Evolutionary conservation across 2,797 vertebrate genomes (phyloP).

Genomic region (Sardinella longiceps): DNA sequence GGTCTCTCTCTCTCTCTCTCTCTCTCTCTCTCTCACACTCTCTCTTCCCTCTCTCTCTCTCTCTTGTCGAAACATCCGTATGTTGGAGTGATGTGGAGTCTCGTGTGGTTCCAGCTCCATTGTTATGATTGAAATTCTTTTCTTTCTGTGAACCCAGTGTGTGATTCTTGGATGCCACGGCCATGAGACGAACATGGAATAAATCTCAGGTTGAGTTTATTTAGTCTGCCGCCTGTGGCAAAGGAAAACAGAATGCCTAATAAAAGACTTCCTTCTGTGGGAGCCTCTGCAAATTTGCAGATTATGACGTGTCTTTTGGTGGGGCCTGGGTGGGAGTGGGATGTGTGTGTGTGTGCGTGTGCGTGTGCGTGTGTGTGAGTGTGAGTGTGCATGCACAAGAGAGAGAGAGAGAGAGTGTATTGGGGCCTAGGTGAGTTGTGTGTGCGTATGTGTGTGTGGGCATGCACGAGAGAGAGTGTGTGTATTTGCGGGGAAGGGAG

Average conservation of each 20-base stretch:
- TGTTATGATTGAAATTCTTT: slow-evolving; percentile 89
- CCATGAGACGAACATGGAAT: slow-evolving; percentile 66
- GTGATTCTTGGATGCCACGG: slow-evolving; percentile 82
- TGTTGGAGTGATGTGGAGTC: slow-evolving; percentile 39
- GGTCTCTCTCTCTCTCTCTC: slow-evolving; percentile 61
- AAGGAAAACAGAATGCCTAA: slow-evolving; percentile 79
- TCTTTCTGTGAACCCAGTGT: slow-evolving; percentile 76
- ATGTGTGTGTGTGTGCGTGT: background rate
- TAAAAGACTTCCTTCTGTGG: slow-evolving; percentile 81
- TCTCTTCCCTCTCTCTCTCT: slow-evolving; percentile 28
- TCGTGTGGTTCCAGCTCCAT: slow-evolving; percentile 53
- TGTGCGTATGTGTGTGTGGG: background rate
- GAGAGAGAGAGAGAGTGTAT: too few species aligned
- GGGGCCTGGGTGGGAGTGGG: background rate
- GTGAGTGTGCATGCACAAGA: background rate
- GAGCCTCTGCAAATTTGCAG: slow-evolving; percentile 71
- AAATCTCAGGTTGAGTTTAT: slow-evolving; percentile 78
- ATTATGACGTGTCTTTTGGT: slow-evolving; percentile 66
- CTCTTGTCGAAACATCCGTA: slow-evolving; percentile 53
- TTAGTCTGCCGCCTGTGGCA: slow-evolving; percentile 79
- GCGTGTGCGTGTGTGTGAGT: background rate
- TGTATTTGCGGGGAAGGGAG: background rate
- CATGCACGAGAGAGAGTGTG: too few species aligned
- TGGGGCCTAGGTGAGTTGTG: too few species aligned
- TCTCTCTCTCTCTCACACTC: background rate